phyloP scores from a whole-genome alignment of 2,888 invertebrate species.

The Falcaria lacertinaria region DNA sequence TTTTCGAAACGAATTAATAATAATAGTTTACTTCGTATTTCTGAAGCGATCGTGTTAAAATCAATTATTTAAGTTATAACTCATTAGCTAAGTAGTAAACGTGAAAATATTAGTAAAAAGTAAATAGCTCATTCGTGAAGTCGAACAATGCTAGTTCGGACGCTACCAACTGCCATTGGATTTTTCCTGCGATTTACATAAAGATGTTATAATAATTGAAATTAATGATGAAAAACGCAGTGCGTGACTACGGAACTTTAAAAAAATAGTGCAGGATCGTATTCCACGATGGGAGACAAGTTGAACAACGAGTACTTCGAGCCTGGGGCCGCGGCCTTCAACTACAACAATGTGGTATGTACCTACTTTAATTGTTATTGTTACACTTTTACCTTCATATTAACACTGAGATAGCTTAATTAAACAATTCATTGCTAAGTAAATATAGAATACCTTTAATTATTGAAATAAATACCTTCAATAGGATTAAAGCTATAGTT shows the following conservation, averaged over 20 bases:
- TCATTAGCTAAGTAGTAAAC: not conserved
- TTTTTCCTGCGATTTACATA: constrained; percentile 21
- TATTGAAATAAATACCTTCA: too few relatives aligned
- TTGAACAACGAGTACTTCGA: constrained; percentile 66
- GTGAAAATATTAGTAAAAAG: constrained; percentile 1
- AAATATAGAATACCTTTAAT: not conserved
- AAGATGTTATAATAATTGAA: constrained; percentile 19
- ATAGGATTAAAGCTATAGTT: too few relatives aligned
- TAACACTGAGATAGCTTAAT: not conserved
- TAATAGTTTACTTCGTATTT: too few relatives aligned
- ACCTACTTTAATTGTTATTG: constrained; percentile 16
- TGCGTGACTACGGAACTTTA: constrained; percentile 33
- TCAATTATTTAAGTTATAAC: not conserved
- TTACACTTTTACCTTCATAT: constrained; percentile 22
- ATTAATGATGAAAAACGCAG: constrained; percentile 25
- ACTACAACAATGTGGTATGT: constrained; percentile 75
- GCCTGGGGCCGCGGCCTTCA: constrained; percentile 65
- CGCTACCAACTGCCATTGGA: constrained; percentile 49
- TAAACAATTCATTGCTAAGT: not conserved
- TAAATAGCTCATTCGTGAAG: not conserved
- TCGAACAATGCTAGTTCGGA: constrained; percentile 56
- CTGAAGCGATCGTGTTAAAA: too few relatives aligned
- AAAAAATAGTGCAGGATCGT: constrained; percentile 33
- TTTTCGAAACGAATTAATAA: too few relatives aligned
- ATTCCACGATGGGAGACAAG: constrained; percentile 63